Evolutionary conservation across 2,113 vertebrate genomes (phyloP), one percentile per base, ranked within the genome.

Genomic region (Lonchura striata): DNA sequence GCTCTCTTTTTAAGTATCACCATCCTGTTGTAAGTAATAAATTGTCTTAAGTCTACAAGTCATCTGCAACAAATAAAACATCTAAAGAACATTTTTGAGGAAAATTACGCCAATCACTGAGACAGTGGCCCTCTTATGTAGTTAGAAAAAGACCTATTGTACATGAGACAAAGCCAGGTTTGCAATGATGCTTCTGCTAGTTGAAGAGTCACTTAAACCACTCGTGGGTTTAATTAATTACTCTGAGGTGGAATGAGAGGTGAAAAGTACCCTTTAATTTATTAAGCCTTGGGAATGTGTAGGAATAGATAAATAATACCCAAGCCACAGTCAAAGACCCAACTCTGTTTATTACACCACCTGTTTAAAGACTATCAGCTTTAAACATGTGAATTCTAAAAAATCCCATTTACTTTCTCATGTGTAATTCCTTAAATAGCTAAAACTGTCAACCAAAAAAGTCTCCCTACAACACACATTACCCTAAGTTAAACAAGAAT

Each of bases 71-170:
- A 86, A 80, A 77, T 8, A 66, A 6, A 76, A 44, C 2, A 50
- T 17, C 39, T 86, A 47, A 53, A 74, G 19, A 87, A 44, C 7
- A 61, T 13, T 78, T 71, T 27, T 78, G 21, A 74, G 47, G 42
- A 77, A 94, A 82, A 77, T 77, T 4, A 80, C 9, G n/a, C 7
- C 28, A 77, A 9, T 33, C 7, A 2, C 13, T n/a, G 31, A 88
- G 28, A 86, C 0, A n/a, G 0, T 17, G 11, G 20, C 7, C 14
- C 25, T 50, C 39, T 20, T 4, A 63, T 4, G 5, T 27, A 37
- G 33, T 35, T 13, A 28, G 5, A 60, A 68, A 72, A 71, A 63
- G 13, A 63, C 10, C 28, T 14, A 25, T 13, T 14, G 13, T 31
- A 57, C 21, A 10, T 10, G 11, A 88, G 59, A 54, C 37, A 65